Percentiles rank a stretch among this genome's conserved stretches.
Conservation (phyloP, 2,797 vertebrate species). For the Lepidocolaptes lacrymiger region DNA sequence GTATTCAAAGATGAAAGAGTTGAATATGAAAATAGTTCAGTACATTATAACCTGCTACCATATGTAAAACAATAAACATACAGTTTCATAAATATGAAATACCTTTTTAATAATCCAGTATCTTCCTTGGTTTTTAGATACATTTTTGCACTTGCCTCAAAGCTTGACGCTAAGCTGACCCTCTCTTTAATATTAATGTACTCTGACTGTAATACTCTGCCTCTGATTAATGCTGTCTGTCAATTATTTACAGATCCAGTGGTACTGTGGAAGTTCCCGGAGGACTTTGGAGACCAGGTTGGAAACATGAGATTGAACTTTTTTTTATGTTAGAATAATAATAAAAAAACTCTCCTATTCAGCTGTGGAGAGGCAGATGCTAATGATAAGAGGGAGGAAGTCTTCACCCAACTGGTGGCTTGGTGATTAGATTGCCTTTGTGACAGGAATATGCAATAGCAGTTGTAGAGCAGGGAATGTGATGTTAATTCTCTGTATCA, state of each 20-base stretch:
- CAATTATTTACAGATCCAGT: conserved; percentile 99
- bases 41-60: background rate
- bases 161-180: conserved; percentile 73
- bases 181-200: conserved; percentile 93
- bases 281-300: conserved; percentile 99
- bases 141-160: conserved; percentile 75
- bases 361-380: conserved; percentile 77
- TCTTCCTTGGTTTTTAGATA: conserved; percentile 57
- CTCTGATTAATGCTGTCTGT: conserved; percentile 94
- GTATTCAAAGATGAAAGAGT: background rate
- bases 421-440: conserved; percentile 84
- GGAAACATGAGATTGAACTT: conserved; percentile 85
- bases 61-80: conserved; percentile 16
- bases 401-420: conserved; percentile 83
- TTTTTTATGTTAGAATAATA: conserved; percentile 72
- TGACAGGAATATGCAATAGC: conserved; percentile 81
- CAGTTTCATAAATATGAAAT: conserved; percentile 49
- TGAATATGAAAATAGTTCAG: background rate
- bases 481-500: background rate
- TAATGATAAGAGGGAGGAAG: conserved; percentile 85
- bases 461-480: background rate
- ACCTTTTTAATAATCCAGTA: conserved; percentile 54
- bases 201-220: conserved; percentile 87
- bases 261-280: conserved; percentile 99
- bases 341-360: conserved; percentile 65